Evolutionary conservation across 2,888 invertebrate genomes (phyloP), one percentile per base, ranked within the genome.

Genomic region (Euclidia mi): DNA sequence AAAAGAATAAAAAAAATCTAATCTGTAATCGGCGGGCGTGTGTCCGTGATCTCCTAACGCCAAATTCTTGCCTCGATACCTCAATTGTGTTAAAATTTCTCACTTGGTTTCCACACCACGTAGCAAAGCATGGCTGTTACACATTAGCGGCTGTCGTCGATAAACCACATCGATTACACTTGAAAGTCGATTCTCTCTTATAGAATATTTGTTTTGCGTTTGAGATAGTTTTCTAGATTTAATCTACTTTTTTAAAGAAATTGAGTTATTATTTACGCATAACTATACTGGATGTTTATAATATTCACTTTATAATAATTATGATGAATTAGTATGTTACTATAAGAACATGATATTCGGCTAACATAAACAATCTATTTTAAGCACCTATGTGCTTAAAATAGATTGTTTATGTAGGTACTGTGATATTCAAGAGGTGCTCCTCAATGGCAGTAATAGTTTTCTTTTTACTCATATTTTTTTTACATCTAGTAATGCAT

Each of bases 21-120:
- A 75, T 76, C 47, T 14, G 62, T 71, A 67, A 67, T 71, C 67
- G 42, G 40, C 17, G 41, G 48, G 56, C 65, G 65, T 78, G 60
- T 73, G 63, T 47, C 76, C 68, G 56, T 80, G 60, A 66, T 85
- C 78, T 72, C 44, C 67, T 76, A 72, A 73, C 58, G 59, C 69
- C 56, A 65, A 79, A 81, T 82, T 73, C 64, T 74, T 73, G 58
- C 73, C 79, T 69, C 71, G 52, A 81, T 75, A 79, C 76, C 75
- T 69, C 70, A 52, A 70, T 79, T 50, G 65, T 65, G 63, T 59
- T 65, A 63, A 66, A 76, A 76, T 76, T 62, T 73, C 59, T 63
- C 74, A 71, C 63, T 79, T 69, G 46, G 62, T 67, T 74, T 71
- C 65, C 78, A 61, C 50, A 63, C 67, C 81, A 81, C 81, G 82